Evolutionary conservation across 2,113 vertebrate genomes (phyloP).

Genomic region (Pipra filicauda): DNA sequence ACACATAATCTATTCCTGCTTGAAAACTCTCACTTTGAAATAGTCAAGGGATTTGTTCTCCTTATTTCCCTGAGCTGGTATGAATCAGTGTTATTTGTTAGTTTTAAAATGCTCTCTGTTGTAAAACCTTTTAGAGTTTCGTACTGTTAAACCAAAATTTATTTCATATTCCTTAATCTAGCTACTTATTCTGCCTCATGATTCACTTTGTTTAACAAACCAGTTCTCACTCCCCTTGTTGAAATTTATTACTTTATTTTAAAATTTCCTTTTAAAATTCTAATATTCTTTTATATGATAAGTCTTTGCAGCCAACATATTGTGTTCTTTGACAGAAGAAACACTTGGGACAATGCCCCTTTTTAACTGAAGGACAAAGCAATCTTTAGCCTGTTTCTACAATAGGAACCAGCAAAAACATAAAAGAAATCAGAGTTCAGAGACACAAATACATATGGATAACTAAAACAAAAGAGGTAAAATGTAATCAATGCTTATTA

Average conservation of each 20-base stretch:
- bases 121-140: not conserved
- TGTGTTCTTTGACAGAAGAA: not conserved
- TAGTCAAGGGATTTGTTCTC: not conserved
- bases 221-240: not conserved
- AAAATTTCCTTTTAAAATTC: not conserved
- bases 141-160: not conserved
- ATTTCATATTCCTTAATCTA: not conserved
- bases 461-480: conserved; percentile 37
- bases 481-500: conserved; percentile 56
- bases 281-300: not conserved
- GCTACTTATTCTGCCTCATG: not conserved
- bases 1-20: not conserved
- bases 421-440: not conserved
- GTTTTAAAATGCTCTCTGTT: not conserved
- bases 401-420: not conserved
- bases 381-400: not conserved
- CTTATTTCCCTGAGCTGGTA: not conserved
- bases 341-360: not conserved
- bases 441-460: not conserved
- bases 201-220: not conserved
- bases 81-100: not conserved
- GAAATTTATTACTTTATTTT: not conserved
- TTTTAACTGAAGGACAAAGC: not conserved
- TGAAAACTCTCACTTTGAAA: not conserved
- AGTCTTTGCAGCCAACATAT: not conserved